phyloP scores from a whole-genome alignment of 2,888 invertebrate species.

The Scelioninae gen. 1 region DNA sequence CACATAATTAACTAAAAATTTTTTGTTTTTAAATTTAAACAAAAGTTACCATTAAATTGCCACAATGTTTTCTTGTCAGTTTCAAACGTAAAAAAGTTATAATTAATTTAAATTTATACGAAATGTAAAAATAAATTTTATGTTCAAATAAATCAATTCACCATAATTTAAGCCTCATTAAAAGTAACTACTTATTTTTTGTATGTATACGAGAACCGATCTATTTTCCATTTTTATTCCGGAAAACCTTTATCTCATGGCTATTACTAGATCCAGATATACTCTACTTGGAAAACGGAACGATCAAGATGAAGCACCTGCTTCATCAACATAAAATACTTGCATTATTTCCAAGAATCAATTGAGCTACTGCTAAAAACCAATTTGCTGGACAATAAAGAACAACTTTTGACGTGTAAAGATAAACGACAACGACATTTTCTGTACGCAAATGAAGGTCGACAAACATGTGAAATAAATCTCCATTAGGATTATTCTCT shows the following conservation, averaged over 20 bases:
- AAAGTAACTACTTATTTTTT: no score
- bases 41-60: no score
- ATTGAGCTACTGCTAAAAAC: conserved; percentile 51
- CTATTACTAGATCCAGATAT: conserved; percentile 45
- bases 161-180: no score
- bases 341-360: conserved; percentile 50
- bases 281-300: conserved; percentile 47
- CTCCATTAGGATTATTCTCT: conserved; percentile 43
- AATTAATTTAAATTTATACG: no score
- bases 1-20: no score
- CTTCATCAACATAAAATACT: conserved; percentile 55
- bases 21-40: no score
- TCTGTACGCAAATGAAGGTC: conserved; percentile 60
- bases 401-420: conserved; percentile 50
- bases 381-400: conserved; percentile 60
- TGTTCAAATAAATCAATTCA: no score
- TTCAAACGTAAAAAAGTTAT: no score
- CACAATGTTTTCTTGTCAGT: no score
- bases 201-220: no score
- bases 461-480: conserved; percentile 51
- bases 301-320: conserved; percentile 50
- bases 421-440: conserved; percentile 58
- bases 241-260: conserved; percentile 3
- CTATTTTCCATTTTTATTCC: conserved; percentile 8
- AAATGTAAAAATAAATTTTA: no score